Conservation (phyloP, 2,888 invertebrate species). For the Leucoma salicis region DNA sequence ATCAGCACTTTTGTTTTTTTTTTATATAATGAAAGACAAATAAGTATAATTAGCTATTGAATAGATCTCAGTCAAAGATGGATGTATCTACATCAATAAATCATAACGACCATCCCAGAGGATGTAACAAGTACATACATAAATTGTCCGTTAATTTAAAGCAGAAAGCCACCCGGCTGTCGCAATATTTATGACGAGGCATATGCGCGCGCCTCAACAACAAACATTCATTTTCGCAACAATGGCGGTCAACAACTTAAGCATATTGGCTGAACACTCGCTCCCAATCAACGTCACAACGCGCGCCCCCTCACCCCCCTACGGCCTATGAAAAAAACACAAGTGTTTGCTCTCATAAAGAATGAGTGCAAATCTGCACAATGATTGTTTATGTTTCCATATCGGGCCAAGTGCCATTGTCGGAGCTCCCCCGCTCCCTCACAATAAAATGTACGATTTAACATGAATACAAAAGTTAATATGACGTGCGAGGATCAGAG, state of each 20-base stretch:
- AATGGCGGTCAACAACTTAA: slow-evolving; percentile 69
- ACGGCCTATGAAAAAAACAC: slow-evolving; percentile 57
- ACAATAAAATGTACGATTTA: slow-evolving; percentile 74
- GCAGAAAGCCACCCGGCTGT: slow-evolving; percentile 12
- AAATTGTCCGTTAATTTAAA: slow-evolving; percentile 18
- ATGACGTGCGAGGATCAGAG: slow-evolving; percentile 51
- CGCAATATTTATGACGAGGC: slow-evolving; percentile 35
- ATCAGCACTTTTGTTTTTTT: no score
- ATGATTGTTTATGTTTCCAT: slow-evolving; percentile 77
- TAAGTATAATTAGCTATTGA: no score
- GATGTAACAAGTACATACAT: slow-evolving; percentile 12
- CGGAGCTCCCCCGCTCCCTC: slow-evolving; percentile 45
- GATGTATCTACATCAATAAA: background rate
- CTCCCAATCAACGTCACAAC: slow-evolving; percentile 76
- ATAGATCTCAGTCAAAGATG: no score
- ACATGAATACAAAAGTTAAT: slow-evolving; percentile 74
- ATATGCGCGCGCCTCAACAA: slow-evolving; percentile 45
- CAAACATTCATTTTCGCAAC: slow-evolving; percentile 72
- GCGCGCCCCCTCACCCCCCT: slow-evolving; percentile 31
- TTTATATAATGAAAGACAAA: no score
- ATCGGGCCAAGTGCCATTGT: slow-evolving; percentile 67
- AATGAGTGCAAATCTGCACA: slow-evolving; percentile 78
- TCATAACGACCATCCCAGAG: slow-evolving; percentile 11
- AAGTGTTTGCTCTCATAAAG: slow-evolving; percentile 79
- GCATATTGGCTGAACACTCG: slow-evolving; percentile 78